These are phyloP conservation scores for Puffinus mauretanicus DNA, from an alignment of 2,113 vertebrate species.

Conservation along the genomic window DNA sequence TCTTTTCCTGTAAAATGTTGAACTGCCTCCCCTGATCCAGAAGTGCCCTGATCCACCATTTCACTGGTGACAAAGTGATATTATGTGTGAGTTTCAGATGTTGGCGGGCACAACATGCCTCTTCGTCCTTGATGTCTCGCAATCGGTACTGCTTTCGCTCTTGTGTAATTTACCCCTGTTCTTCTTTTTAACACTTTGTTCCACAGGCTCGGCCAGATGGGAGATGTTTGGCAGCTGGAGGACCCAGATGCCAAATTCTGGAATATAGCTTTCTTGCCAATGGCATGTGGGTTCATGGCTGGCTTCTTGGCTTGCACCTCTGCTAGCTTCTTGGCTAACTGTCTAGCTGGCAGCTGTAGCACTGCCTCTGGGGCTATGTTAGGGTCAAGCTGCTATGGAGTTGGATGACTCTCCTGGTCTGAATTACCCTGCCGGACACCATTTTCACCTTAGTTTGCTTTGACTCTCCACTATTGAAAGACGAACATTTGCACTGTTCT, in stretches of 20 bases:
- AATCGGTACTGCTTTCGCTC: not conserved
- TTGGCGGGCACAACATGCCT: rapidly evolving
- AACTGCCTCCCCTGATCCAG: not conserved
- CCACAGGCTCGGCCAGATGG: not conserved
- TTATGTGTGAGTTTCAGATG: not conserved
- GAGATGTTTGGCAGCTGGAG: constrained; percentile 41
- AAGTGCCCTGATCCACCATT: not conserved
- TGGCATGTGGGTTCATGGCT: not conserved
- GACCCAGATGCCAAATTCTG: constrained; percentile 10
- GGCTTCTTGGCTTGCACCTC: constrained; percentile 21
- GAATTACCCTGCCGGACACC: not conserved
- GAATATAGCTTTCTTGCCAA: not conserved
- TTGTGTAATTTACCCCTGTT: not conserved
- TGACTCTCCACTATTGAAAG: not conserved
- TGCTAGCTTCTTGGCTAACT: constrained; percentile 7
- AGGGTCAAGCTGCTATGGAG: not conserved
- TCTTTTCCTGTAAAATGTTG: not conserved
- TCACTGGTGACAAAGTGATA: not conserved
- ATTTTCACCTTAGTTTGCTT: constrained; percentile 12
- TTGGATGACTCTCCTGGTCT: not conserved
- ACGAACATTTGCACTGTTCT: not conserved
- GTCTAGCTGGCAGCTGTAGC: not conserved
- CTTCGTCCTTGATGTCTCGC: not conserved
- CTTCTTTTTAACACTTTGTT: not conserved
- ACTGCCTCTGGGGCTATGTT: not conserved